Percentiles rank a stretch among this genome's conserved stretches.
These are phyloP conservation scores for Sebastes hopkinsi DNA, from an alignment of 2,797 vertebrate genomes.

Conservation along the genomic window DNA sequence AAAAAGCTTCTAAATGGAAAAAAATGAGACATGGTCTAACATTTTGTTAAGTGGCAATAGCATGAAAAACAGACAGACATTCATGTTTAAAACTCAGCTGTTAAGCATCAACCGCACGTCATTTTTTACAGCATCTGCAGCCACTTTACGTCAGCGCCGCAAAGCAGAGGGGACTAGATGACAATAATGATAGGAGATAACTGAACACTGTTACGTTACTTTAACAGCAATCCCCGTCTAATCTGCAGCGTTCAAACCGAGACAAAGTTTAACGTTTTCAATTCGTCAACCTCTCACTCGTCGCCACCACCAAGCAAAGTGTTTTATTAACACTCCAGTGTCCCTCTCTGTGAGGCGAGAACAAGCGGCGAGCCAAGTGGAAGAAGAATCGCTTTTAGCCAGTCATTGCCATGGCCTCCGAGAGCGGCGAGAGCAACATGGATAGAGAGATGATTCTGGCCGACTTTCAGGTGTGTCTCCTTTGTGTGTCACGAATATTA, in stretches of 20 bases:
- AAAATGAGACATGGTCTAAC: background rate
- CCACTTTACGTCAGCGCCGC: slow-evolving; percentile 77
- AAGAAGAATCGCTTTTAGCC: slow-evolving; percentile 79
- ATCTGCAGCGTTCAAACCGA: slow-evolving; percentile 39
- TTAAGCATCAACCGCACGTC: background rate
- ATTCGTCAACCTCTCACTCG: slow-evolving; percentile 22
- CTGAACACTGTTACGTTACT: slow-evolving; percentile 72
- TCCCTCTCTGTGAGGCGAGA: slow-evolving; percentile 65
- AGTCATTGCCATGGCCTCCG: slow-evolving; percentile 96
- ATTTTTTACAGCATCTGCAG: slow-evolving; percentile 37
- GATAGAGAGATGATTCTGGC: slow-evolving; percentile 99
- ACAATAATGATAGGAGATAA: slow-evolving; percentile 79
- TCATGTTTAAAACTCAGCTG: background rate
- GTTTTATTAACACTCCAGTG: slow-evolving; percentile 48
- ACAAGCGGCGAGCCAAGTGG: slow-evolving; percentile 69
- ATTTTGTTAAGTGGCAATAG: background rate
- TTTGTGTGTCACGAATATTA: background rate
- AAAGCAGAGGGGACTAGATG: slow-evolving; percentile 73
- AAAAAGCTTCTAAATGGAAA: accelerated
- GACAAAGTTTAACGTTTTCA: slow-evolving; percentile 40
- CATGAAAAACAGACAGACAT: background rate
- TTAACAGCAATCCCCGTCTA: slow-evolving; percentile 43
- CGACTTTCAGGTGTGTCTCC: slow-evolving; percentile 94
- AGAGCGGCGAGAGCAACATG: slow-evolving; percentile 89
- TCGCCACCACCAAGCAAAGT: slow-evolving; percentile 26